These are phyloP conservation scores for Pyrocoelia pectoralis DNA, from an alignment of 2,888 invertebrate genomes.

Conservation along the genomic window DNA sequence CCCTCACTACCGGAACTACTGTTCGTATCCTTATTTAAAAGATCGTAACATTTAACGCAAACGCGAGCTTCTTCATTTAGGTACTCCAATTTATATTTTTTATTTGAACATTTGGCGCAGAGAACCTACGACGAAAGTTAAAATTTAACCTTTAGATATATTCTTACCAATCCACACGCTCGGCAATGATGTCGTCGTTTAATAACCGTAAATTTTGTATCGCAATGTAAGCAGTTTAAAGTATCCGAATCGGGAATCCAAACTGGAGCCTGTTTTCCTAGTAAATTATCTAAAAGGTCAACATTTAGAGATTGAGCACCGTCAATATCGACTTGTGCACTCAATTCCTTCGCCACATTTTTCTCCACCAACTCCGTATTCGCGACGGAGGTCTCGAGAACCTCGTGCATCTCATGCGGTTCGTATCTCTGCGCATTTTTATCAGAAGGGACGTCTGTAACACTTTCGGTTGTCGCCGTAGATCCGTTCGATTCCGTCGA, in stretches of 20 bases:
- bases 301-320: background rate
- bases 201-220: conserved; percentile 80
- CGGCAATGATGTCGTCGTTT: conserved; percentile 88
- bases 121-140: conserved; percentile 65
- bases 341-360: background rate
- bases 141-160: too few species aligned
- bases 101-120: conserved; percentile 79
- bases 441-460: conserved; percentile 11
- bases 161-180: conserved; percentile 78
- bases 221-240: conserved; percentile 83
- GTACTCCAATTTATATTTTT: conserved; percentile 75
- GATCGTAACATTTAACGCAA: conserved; percentile 74
- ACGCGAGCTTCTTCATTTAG: conserved; percentile 81
- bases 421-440: too few species aligned
- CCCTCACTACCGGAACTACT: conserved; percentile 49
- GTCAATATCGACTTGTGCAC: too few species aligned
- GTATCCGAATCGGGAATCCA: conserved; percentile 90
- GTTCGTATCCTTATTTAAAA: conserved; percentile 55
- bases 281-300: conserved; percentile 44
- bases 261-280: conserved; percentile 80
- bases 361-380: too few species aligned
- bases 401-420: too few species aligned
- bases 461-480: conserved; percentile 40
- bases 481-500: conserved; percentile 44
- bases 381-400: too few species aligned